A percentile compares a stretch with the other conserved stretches of the same genome.
These are phyloP conservation scores for Callosobruchus maculatus DNA, from an alignment of 2,888 invertebrate genomes.

Conservation along the genomic window DNA sequence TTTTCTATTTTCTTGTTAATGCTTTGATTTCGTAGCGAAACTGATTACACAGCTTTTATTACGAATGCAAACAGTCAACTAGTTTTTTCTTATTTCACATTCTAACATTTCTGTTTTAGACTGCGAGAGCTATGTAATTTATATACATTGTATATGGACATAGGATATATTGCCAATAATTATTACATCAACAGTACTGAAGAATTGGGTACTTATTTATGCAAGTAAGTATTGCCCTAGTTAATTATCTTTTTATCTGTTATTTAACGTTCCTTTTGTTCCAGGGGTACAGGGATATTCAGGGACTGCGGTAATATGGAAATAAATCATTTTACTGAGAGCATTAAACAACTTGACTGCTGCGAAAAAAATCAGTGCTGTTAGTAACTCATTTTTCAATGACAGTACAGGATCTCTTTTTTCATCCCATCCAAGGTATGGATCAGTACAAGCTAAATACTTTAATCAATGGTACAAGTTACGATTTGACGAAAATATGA, in stretches of 20 bases:
- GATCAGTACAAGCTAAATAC: too few relatives aligned
- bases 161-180: constrained; percentile 23
- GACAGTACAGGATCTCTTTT: too few relatives aligned
- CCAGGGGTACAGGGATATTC: constrained; percentile 32
- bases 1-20: too few relatives aligned
- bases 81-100: too few relatives aligned
- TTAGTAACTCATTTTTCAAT: background rate
- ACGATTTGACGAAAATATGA: background rate
- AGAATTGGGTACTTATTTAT: constrained; percentile 27
- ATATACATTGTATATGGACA: constrained; percentile 27
- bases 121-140: constrained; percentile 29
- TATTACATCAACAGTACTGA: constrained; percentile 22
- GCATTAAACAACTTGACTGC: background rate
- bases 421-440: too few relatives aligned
- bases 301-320: constrained; percentile 29
- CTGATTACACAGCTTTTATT: too few relatives aligned
- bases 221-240: constrained; percentile 24
- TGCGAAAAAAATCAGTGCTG: background rate
- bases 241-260: background rate
- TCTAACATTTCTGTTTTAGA: constrained; percentile 26
- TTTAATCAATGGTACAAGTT: too few relatives aligned
- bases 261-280: constrained; percentile 11
- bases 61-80: too few relatives aligned
- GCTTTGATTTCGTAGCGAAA: too few relatives aligned
- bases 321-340: background rate